Conservation (phyloP, 2,888 invertebrate genomes). For the Neoaliturus tenellus region DNA sequence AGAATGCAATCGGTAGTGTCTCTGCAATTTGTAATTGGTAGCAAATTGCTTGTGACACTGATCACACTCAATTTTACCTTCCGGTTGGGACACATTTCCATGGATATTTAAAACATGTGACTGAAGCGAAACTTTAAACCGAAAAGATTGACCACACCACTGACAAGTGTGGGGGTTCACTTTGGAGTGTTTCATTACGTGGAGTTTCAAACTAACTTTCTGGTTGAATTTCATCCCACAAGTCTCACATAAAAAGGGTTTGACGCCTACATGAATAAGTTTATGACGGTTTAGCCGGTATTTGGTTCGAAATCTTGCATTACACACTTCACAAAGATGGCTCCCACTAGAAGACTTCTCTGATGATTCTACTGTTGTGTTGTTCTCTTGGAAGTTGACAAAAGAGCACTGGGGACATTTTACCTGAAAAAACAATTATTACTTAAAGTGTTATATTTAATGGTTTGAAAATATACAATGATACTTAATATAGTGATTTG, state of each 20-base stretch:
- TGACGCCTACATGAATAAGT: conserved; percentile 65
- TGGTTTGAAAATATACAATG: too few species aligned
- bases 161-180: conserved; percentile 63
- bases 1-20: conserved; percentile 66
- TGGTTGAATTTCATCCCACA: conserved; percentile 65
- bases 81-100: conserved; percentile 36
- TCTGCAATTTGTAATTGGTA: conserved; percentile 63
- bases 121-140: conserved; percentile 64
- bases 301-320: conserved; percentile 61
- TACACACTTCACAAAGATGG: conserved; percentile 63
- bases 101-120: conserved; percentile 66
- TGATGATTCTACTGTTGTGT: neutral
- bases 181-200: conserved; percentile 63
- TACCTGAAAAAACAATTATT: neutral
- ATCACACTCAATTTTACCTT: conserved; percentile 62
- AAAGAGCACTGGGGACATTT: conserved; percentile 60
- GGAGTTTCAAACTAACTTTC: conserved; percentile 59
- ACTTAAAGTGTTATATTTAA: too few species aligned
- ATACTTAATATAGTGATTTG: too few species aligned
- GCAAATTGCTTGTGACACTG: conserved; percentile 66
- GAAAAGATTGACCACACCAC: conserved; percentile 65
- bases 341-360: conserved; percentile 16
- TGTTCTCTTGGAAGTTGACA: neutral
- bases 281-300: conserved; percentile 64
- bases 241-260: conserved; percentile 66